These are phyloP conservation scores for Maccullochella peelii DNA, from an alignment of 2,113 vertebrate species.

Conservation along the genomic window DNA sequence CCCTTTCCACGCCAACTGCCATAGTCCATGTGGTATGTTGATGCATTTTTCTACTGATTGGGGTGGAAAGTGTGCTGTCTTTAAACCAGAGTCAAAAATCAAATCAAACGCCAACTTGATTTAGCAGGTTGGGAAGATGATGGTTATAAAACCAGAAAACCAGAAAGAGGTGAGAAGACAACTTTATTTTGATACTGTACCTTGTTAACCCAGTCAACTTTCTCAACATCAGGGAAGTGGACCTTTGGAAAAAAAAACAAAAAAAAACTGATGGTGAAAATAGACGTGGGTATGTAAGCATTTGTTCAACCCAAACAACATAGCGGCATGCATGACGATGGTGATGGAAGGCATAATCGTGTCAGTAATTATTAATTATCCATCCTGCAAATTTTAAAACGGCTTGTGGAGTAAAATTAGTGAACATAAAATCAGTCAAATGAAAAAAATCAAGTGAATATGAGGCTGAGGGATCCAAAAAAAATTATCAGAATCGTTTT, in stretches of 20 bases:
- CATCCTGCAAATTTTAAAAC: constrained; percentile 25
- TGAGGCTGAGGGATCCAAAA: not conserved
- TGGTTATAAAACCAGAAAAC: not conserved
- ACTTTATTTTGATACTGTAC: constrained; percentile 76
- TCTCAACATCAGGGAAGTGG: constrained; percentile 92
- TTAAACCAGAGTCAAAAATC: not conserved
- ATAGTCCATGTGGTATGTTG: not conserved
- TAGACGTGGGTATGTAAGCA: not conserved
- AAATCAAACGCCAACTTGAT: not conserved
- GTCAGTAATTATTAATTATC: not conserved
- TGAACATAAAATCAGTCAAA: not conserved
- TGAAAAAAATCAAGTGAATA: not conserved
- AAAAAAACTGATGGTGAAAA: not conserved
- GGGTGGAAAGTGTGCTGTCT: not conserved
- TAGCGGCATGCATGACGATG: constrained; percentile 17
- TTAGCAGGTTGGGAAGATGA: not conserved
- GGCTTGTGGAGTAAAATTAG: not conserved
- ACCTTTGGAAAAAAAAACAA: constrained; percentile 81
- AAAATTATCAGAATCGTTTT: too few species aligned
- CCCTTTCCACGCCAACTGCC: not conserved
- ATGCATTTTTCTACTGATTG: not conserved
- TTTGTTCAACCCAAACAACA: not conserved
- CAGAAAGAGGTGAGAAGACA: not conserved
- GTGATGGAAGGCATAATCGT: not conserved
- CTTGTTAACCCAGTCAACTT: constrained; percentile 97